Conservation (phyloP, 1,140 invertebrate species). For the Whitmania pigra region DNA sequence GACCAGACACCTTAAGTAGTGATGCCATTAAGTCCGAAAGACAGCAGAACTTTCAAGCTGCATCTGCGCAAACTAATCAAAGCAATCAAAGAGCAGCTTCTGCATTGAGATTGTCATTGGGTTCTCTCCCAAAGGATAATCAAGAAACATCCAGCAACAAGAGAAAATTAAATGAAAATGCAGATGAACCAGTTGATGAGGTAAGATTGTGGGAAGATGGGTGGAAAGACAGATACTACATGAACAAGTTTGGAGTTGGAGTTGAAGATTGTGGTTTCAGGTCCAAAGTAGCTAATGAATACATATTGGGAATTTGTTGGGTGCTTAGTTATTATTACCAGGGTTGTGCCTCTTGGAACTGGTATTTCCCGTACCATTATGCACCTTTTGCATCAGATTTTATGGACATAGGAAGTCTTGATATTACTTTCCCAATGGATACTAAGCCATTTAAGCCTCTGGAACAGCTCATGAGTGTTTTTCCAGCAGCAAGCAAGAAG, state of each 20-base stretch:
- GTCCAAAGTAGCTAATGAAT: constrained; percentile 77
- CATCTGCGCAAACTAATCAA: constrained; percentile 18
- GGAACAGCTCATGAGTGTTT: constrained; percentile 97
- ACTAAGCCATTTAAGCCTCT: constrained; percentile 86
- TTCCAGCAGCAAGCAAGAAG: constrained; percentile 85
- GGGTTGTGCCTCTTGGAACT: constrained; percentile 98
- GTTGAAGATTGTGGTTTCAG: constrained; percentile 70
- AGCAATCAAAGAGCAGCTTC: constrained; percentile 24
- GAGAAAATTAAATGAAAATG: constrained; percentile 40
- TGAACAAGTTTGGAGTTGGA: constrained; percentile 84
- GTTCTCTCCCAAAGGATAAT: neutral
- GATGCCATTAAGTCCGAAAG: constrained; percentile 3
- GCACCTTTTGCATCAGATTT: constrained; percentile 99
- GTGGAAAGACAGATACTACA: constrained; percentile 93
- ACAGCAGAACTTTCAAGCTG: neutral
- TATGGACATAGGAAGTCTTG: constrained; percentile 70
- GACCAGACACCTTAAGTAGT: constrained; percentile 15
- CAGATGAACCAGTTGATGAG: constrained; percentile 66
- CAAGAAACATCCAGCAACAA: constrained; percentile 18
- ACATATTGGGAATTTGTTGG: constrained; percentile 92
- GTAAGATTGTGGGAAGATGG: constrained; percentile 93
- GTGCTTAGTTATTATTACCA: constrained; percentile 96
- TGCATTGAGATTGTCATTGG: constrained; percentile 22
- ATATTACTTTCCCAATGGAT: constrained; percentile 71
- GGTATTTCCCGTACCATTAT: constrained; percentile 99